Conservation (phyloP, 2,888 invertebrate genomes). For the Chymomyza fuscimana region DNA sequence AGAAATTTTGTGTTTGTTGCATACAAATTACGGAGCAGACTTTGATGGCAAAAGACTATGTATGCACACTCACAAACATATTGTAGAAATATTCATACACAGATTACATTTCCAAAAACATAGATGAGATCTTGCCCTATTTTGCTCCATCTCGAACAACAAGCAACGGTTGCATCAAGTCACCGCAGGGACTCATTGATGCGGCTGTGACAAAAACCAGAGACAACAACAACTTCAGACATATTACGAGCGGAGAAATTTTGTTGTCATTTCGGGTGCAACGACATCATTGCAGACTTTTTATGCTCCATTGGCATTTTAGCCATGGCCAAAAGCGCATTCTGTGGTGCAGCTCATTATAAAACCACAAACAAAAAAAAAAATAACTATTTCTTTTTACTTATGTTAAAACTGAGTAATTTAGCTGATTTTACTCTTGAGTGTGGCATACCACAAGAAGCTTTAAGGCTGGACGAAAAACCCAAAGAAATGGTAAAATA, state of each 20-base stretch:
- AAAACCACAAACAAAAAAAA: neutral
- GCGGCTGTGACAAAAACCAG: constrained; percentile 54
- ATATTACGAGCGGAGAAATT: constrained; percentile 32
- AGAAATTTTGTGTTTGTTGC: constrained; percentile 70
- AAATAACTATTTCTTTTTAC: neutral
- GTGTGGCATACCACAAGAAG: neutral
- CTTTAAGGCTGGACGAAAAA: neutral
- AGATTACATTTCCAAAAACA: constrained; percentile 56
- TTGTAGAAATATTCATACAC: no score
- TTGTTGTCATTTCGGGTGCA: constrained; percentile 48
- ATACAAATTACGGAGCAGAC: constrained; percentile 47
- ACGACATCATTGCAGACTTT: constrained; percentile 52
- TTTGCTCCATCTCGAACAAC: constrained; percentile 17
- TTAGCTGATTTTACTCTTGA: neutral
- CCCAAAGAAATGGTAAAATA: neutral
- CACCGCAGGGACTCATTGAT: constrained; percentile 64
- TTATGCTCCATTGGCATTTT: constrained; percentile 19
- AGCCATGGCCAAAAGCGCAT: constrained; percentile 13
- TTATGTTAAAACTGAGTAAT: neutral
- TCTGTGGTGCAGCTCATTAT: neutral
- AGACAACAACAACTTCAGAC: neutral
- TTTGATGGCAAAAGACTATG: no score
- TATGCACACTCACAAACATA: no score
- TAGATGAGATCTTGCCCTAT: neutral
- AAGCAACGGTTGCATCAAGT: constrained; percentile 32